Evolutionary conservation across 1,140 invertebrate genomes (phyloP).

Genomic region (Oryctes rhinoceros): DNA sequence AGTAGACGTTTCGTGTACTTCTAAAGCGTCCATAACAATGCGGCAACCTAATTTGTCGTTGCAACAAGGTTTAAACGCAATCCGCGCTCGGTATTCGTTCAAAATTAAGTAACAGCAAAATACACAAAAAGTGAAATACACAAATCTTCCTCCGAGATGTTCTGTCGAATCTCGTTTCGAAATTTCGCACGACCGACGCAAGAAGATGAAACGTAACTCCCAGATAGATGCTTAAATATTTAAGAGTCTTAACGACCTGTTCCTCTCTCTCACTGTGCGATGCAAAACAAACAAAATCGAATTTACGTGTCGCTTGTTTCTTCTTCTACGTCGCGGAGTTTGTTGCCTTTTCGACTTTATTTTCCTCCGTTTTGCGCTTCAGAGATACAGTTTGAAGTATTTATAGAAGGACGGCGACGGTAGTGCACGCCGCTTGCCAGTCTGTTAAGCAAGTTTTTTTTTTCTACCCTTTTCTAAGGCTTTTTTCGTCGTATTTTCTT

Average conservation of each 20-base stretch:
- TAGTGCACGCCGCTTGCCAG: conserved; percentile 1
- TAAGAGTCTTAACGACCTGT: conserved; percentile 16
- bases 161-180: background rate
- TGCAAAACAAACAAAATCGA: conserved; percentile 32
- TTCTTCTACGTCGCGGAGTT: background rate
- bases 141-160: background rate
- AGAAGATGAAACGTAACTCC: conserved; percentile 10
- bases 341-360: conserved; percentile 7
- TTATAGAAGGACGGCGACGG: conserved; percentile 26
- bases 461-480: background rate
- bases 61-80: too few relatives aligned
- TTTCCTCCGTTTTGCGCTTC: conserved; percentile 17
- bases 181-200: background rate
- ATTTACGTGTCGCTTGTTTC: background rate
- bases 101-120: background rate
- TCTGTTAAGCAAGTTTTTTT: background rate
- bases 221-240: conserved; percentile 10
- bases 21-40: too few relatives aligned
- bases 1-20: too few relatives aligned
- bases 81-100: background rate
- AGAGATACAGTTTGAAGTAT: conserved; percentile 1
- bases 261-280: background rate
- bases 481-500: background rate
- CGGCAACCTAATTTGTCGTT: too few relatives aligned
- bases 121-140: background rate